phyloP scores from a whole-genome alignment of 2,113 vertebrate genomes.

The Caranx ignobilis region DNA sequence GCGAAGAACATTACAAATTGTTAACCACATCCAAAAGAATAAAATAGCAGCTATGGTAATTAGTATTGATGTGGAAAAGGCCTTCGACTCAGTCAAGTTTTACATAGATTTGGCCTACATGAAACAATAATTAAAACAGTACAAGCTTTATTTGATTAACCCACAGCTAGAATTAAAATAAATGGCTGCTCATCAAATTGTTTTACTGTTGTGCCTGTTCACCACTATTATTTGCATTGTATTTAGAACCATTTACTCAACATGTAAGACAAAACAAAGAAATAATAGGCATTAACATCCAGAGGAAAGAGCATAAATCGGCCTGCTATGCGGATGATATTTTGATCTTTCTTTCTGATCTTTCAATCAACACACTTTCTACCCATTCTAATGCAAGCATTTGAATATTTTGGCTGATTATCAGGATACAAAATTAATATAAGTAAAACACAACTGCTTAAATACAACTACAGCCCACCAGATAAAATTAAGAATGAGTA shows the following conservation, averaged over 20 bases:
- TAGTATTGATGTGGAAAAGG: not conserved
- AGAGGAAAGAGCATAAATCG: not conserved
- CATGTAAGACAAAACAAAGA: not conserved
- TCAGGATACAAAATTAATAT: slow-evolving; percentile 2
- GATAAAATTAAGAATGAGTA: not conserved
- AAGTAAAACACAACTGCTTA: not conserved
- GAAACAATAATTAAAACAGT: not conserved
- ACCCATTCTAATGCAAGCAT: not conserved
- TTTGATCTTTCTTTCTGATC: not conserved
- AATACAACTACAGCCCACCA: not conserved
- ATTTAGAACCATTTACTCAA: not conserved
- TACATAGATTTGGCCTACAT: not conserved
- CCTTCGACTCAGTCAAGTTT: not conserved
- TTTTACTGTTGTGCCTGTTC: not conserved
- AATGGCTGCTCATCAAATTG: not conserved
- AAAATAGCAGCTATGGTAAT: not conserved
- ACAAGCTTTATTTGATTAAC: not conserved
- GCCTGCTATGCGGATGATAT: not conserved
- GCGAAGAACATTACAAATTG: not conserved
- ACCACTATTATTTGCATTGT: slow-evolving; percentile 1
- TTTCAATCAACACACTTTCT: slow-evolving; percentile 8
- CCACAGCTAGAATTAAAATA: not conserved
- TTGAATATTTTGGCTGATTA: not conserved
- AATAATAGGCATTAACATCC: not conserved
- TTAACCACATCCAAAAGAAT: not conserved